These are phyloP conservation scores for Prenolepis imparis DNA, from an alignment of 2,888 invertebrate species.

Conservation along the genomic window DNA sequence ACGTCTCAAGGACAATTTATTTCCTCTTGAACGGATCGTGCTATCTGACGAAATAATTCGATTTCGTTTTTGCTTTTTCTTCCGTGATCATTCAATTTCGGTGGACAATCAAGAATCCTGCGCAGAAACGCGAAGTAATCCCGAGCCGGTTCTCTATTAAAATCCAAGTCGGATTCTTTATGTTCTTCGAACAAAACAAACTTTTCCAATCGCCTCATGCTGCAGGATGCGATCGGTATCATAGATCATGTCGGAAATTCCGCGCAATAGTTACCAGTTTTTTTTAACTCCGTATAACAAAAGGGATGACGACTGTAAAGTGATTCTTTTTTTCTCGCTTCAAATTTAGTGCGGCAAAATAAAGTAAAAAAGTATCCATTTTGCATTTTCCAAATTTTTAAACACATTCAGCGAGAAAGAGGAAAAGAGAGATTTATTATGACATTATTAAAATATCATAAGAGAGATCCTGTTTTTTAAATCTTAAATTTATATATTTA, in stretches of 20 bases:
- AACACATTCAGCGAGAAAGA: neutral
- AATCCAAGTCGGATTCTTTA: slow-evolving; percentile 69
- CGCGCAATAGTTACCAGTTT: slow-evolving; percentile 14
- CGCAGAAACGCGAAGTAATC: slow-evolving; percentile 71
- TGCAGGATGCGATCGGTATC: slow-evolving; percentile 21
- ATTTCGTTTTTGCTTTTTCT: slow-evolving; percentile 51
- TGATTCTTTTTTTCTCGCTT: neutral
- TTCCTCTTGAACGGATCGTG: slow-evolving; percentile 33
- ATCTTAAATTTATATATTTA: neutral
- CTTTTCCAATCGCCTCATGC: slow-evolving; percentile 69
- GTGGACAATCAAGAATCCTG: slow-evolving; percentile 66
- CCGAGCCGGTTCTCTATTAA: slow-evolving; percentile 67
- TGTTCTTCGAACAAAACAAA: slow-evolving; percentile 55
- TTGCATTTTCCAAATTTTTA: slow-evolving; percentile 7
- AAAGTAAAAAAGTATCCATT: neutral
- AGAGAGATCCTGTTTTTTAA: neutral
- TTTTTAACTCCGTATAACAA: slow-evolving; percentile 7
- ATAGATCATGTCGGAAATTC: slow-evolving; percentile 31
- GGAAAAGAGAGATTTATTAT: neutral
- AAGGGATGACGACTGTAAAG: neutral
- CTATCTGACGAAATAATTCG: slow-evolving; percentile 57
- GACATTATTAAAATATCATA: neutral
- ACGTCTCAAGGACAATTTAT: slow-evolving; percentile 28
- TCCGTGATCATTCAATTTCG: slow-evolving; percentile 72
- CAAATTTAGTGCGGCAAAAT: neutral